A percentile compares a stretch with the other conserved stretches of the same genome.
These are phyloP conservation scores for Calliphora vicina DNA, from an alignment of 1,140 invertebrate species.

Conservation along the genomic window DNA sequence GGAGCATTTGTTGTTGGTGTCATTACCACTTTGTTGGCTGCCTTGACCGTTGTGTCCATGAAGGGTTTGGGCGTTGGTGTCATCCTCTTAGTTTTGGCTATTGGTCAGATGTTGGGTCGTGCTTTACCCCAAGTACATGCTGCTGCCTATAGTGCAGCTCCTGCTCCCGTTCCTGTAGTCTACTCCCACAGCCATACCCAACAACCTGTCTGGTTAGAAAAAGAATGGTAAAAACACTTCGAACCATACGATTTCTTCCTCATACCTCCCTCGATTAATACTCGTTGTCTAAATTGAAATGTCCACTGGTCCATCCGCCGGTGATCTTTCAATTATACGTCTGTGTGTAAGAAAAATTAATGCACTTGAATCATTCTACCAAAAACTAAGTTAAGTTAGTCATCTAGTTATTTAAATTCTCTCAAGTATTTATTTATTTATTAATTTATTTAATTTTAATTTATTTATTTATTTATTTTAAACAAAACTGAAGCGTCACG, in stretches of 20 bases:
- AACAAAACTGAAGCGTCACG: slow-evolving; percentile 1
- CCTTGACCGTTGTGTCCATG: slow-evolving; percentile 70
- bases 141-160: slow-evolving; percentile 51
- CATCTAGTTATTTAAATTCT: slow-evolving; percentile 14
- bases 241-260: not conserved
- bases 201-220: slow-evolving; percentile 61
- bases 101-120: slow-evolving; percentile 61
- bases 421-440: slow-evolving; percentile 36
- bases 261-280: slow-evolving; percentile 3
- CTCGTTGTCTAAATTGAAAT: not conserved
- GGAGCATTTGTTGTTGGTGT: slow-evolving; percentile 70
- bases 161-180: slow-evolving; percentile 56
- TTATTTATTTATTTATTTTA: slow-evolving; percentile 33
- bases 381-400: slow-evolving; percentile 36
- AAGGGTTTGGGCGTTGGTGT: slow-evolving; percentile 70
- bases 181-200: slow-evolving; percentile 60
- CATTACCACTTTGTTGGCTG: slow-evolving; percentile 68
- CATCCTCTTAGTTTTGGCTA: slow-evolving; percentile 58
- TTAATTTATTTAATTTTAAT: slow-evolving; percentile 40
- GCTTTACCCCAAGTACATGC: slow-evolving; percentile 55
- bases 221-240: slow-evolving; percentile 52
- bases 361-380: slow-evolving; percentile 7
- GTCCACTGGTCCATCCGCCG: not conserved
- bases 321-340: not conserved
- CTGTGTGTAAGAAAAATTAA: not conserved